Base-by-base conservation (phyloP, 1,140 invertebrate genomes). In the Drosophila albomicans region DNA sequence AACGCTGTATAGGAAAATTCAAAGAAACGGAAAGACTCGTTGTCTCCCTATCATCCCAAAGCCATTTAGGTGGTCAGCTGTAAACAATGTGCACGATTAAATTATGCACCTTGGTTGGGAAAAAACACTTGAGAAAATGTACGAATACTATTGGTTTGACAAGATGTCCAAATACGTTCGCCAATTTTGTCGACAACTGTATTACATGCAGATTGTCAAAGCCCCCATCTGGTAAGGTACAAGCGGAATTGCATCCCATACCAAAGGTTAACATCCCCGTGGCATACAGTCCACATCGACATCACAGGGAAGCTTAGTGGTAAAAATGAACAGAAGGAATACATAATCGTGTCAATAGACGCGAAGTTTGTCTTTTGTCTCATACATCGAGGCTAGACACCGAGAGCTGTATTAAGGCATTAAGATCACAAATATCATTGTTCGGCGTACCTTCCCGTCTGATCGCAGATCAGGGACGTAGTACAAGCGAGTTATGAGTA, bases 321-420 rank as follows among this genome's bases (percentile, higher is more conserved):
- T 8, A 63, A 45, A 64, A 63, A 59, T 20, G 58, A 63, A 45
- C 38, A 28, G 43, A 70, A 54, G 20, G 38, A 70, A 46, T 63
- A 54, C 48, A 45, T 57, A 8, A 48, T 67, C 16, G 64, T 57
- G 46, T 43, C 48, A 67, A 57, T 67, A 5, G 35, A 54, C 25
- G 58, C 30, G 7, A 51, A 68, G 46, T 49, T 20, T 20, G 16
- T 20, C 46, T 20, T 58, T 6, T 58, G 3, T 35, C 30, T 67
- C 16, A 48, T 32, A 67, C 8, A 11, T 7, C 20, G 6, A 51
- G 16, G 10, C 16, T 51, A 51, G 48, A 51, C 6, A 51, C 13
- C n/a, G 49, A 32, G 10, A 52, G 16, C 7, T 49, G 46, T 20
- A 20, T 49, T 20, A 49, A 20, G 16, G 46, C 16, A 20, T 10